Evolutionary conservation across 2,888 invertebrate species (phyloP).

Genomic region (Selenia dentaria): DNA sequence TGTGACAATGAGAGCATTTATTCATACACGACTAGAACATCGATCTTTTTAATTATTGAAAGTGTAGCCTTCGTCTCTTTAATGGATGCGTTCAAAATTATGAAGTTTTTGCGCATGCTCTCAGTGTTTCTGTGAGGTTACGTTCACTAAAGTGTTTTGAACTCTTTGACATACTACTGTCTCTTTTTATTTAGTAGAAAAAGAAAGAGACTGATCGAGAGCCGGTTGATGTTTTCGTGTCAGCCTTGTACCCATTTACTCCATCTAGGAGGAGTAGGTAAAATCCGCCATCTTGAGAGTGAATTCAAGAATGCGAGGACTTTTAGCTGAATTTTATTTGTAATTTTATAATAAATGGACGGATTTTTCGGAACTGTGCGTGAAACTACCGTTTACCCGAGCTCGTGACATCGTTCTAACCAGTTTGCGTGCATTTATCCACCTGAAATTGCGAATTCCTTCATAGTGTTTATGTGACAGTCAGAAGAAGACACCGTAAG

Average conservation of each 20-base stretch:
- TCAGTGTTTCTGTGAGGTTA: slow-evolving; percentile 71
- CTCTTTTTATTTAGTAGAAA: slow-evolving; percentile 63
- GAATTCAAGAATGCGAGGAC: slow-evolving; percentile 86
- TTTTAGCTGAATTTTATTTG: slow-evolving; percentile 76
- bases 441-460: slow-evolving; percentile 74
- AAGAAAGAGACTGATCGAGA: slow-evolving; percentile 77
- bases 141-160: slow-evolving; percentile 60
- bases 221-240: slow-evolving; percentile 84
- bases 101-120: slow-evolving; percentile 72
- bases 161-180: slow-evolving; percentile 70
- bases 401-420: slow-evolving; percentile 57
- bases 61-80: slow-evolving; percentile 3
- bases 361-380: slow-evolving; percentile 56
- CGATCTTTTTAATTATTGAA: no score
- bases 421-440: slow-evolving; percentile 55
- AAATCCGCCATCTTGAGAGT: slow-evolving; percentile 87
- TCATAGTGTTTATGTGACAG: slow-evolving; percentile 83
- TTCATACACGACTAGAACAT: no score
- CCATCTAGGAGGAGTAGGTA: slow-evolving; percentile 83
- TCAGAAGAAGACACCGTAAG: slow-evolving; percentile 78
- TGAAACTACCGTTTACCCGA: slow-evolving; percentile 51
- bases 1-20: no score
- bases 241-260: slow-evolving; percentile 85
- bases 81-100: slow-evolving; percentile 61
- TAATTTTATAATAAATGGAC: slow-evolving; percentile 79